These are phyloP conservation scores for Steinernema carpocapsae DNA, from an alignment of 2,888 invertebrate species.

Conservation along the genomic window DNA sequence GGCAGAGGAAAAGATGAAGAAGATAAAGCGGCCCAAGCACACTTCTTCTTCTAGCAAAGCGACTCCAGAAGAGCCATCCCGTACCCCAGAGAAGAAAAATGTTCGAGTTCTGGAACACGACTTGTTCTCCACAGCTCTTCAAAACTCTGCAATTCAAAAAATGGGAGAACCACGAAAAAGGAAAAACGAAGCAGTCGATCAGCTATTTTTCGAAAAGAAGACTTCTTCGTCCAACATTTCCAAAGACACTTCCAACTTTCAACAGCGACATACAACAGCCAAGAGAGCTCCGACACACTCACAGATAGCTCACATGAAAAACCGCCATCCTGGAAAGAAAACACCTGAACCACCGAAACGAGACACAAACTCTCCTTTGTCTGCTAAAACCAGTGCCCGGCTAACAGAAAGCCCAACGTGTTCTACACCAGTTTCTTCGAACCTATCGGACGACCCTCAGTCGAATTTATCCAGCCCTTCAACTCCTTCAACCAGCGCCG, in stretches of 20 bases:
- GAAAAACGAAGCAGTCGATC: neutral
- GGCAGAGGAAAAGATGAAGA: too few relatives aligned
- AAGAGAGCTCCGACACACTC: neutral
- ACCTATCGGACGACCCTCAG: neutral
- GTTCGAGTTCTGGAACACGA: neutral
- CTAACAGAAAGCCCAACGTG: neutral
- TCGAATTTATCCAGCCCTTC: neutral
- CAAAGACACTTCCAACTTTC: too few relatives aligned
- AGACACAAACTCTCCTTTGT: too few relatives aligned
- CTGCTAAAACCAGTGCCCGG: neutral
- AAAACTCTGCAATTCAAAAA: neutral
- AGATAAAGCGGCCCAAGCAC: too few relatives aligned
- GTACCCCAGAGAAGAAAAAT: constrained; percentile 1
- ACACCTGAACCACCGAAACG: too few relatives aligned
- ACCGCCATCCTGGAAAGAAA: constrained; percentile 6
- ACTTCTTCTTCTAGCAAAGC: neutral
- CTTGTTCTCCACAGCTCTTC: constrained; percentile 13
- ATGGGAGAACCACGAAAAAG: neutral
- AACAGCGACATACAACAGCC: too few relatives aligned
- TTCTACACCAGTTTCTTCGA: neutral
- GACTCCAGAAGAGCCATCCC: too few relatives aligned
- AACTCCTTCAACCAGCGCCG: neutral
- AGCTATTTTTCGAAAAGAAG: constrained; percentile 13
- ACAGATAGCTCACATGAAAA: neutral
- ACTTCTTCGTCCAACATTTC: too few relatives aligned